Conservation (phyloP, 2,888 invertebrate genomes). For the Lasioglossum lativentre region DNA sequence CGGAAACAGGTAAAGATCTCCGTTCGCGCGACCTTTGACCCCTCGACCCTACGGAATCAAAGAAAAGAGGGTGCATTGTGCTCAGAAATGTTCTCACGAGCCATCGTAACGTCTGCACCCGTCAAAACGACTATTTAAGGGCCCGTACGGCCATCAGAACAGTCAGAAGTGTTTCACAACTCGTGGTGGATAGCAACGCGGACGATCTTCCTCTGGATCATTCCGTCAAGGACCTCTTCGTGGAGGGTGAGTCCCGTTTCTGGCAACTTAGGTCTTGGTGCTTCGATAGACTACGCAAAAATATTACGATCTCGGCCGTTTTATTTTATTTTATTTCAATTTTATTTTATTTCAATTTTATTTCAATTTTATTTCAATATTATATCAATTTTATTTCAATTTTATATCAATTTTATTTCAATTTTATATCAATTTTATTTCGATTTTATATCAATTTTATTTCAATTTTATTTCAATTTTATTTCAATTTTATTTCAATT, state of each 20-base stretch:
- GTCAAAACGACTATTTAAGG: slow-evolving; percentile 45
- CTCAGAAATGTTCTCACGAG: slow-evolving; percentile 43
- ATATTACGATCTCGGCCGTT: slow-evolving; percentile 59
- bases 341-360: background rate
- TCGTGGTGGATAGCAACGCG: slow-evolving; percentile 10
- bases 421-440: background rate
- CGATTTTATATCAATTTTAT: background rate
- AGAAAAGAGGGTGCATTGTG: slow-evolving; percentile 34
- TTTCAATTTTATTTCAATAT: background rate
- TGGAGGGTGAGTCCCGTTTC: slow-evolving; percentile 80
- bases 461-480: background rate
- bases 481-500: too few relatives aligned
- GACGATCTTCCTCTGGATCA: background rate
- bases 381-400: background rate
- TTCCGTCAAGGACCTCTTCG: background rate
- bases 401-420: background rate
- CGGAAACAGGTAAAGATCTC: slow-evolving; percentile 52
- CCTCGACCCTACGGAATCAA: slow-evolving; percentile 36
- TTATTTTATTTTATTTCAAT: background rate
- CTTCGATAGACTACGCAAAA: slow-evolving; percentile 84
- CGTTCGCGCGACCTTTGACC: slow-evolving; percentile 31
- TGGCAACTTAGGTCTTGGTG: slow-evolving; percentile 81
- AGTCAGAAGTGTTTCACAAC: slow-evolving; percentile 47
- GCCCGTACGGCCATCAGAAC: background rate
- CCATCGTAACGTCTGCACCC: slow-evolving; percentile 36